Conservation (phyloP, 1,140 invertebrate species). For the Phymorhynchus buccinoides region DNA sequence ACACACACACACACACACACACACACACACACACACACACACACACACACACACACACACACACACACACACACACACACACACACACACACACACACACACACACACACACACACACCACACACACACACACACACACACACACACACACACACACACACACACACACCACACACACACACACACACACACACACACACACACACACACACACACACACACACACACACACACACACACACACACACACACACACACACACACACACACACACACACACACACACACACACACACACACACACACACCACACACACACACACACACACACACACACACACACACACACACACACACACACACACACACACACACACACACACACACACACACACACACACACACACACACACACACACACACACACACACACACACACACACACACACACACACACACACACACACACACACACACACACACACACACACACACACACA, state of each 20-base stretch:
- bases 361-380: neutral
- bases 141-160: too few relatives aligned
- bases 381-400: neutral
- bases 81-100: constrained; percentile 3
- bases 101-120: too few relatives aligned
- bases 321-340: too few relatives aligned
- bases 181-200: too few relatives aligned
- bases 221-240: too few relatives aligned
- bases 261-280: constrained; percentile 3
- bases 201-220: neutral
- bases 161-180: too few relatives aligned
- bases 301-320: too few relatives aligned
- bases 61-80: too few relatives aligned
- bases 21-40: neutral
- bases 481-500: neutral
- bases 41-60: too few relatives aligned
- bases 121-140: too few relatives aligned
- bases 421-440: neutral
- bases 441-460: neutral
- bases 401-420: neutral
- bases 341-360: neutral
- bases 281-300: too few relatives aligned
- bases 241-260: constrained; percentile 3
- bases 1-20: too few relatives aligned
- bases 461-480: neutral